phyloP scores from a whole-genome alignment of 1,140 invertebrate species.

The Formica exsecta region DNA sequence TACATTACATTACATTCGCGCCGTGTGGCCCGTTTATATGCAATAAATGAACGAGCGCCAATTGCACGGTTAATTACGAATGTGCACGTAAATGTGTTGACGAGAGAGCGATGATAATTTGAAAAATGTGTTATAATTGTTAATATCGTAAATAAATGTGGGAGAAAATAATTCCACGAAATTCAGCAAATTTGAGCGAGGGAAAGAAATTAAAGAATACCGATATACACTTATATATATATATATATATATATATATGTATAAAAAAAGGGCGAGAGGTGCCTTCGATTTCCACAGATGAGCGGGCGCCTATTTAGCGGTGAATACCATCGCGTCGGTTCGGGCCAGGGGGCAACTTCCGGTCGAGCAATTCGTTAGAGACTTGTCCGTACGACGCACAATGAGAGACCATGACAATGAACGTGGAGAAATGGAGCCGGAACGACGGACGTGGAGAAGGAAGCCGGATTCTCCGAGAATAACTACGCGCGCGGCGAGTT shows the following conservation, averaged over 20 bases:
- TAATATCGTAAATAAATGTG: constrained; percentile 7
- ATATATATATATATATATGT: constrained; percentile 8
- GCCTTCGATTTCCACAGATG: constrained; percentile 27
- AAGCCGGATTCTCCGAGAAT: constrained; percentile 51
- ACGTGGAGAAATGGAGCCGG: constrained; percentile 52
- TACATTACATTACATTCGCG: constrained; percentile 19
- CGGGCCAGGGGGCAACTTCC: constrained; percentile 68
- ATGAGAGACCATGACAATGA: constrained; percentile 79
- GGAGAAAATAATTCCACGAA: background rate
- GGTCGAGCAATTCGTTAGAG: constrained; percentile 80
- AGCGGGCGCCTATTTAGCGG: constrained; percentile 63
- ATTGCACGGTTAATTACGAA: constrained; percentile 36
- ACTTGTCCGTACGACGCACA: constrained; percentile 69
- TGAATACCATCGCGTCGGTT: constrained; percentile 61
- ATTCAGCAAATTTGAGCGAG: background rate
- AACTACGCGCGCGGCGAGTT: constrained; percentile 57
- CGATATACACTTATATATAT: background rate
- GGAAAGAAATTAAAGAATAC: background rate
- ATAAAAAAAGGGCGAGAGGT: constrained; percentile 17
- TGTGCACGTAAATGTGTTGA: background rate
- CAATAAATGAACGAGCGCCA: constrained; percentile 28
- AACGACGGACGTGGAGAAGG: constrained; percentile 18
- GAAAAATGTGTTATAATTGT: background rate
- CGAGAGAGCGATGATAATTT: background rate
- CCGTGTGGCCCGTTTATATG: constrained; percentile 14